Conservation (phyloP, 2,113 vertebrate species). For the Entomyzon cyanotis region DNA sequence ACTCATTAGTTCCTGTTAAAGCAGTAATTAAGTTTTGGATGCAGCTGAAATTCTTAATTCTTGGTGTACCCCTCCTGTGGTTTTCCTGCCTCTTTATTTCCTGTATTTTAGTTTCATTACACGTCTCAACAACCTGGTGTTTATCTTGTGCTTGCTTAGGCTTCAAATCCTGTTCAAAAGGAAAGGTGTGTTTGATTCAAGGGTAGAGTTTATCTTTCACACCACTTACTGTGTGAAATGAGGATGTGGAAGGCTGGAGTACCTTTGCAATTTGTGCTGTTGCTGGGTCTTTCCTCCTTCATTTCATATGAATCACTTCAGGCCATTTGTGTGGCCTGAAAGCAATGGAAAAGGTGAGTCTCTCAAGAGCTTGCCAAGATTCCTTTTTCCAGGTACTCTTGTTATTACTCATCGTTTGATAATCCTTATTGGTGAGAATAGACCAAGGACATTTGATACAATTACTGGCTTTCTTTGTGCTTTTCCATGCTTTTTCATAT, state of each 20-base stretch:
- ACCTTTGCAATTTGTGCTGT: not conserved
- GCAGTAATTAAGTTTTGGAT: constrained; percentile 9
- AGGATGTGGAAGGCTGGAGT: not conserved
- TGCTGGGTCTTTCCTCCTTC: not conserved
- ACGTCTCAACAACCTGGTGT: not conserved
- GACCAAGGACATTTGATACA: not conserved
- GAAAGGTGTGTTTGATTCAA: not conserved
- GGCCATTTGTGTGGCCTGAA: not conserved
- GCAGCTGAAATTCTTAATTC: not conserved
- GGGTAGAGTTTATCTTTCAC: not conserved
- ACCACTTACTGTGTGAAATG: not conserved
- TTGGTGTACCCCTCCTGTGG: not conserved
- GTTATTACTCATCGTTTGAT: not conserved
- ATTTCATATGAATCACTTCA: not conserved
- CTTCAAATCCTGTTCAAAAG: not conserved
- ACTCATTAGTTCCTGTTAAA: constrained; percentile 29
- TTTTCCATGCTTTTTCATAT: not conserved
- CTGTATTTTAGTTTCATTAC: not conserved
- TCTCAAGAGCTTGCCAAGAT: not conserved
- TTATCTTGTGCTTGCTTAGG: not conserved
- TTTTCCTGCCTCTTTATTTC: not conserved
- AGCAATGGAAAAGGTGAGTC: not conserved
- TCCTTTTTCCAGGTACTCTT: not conserved
- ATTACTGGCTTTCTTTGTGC: not conserved
- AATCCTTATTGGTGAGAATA: not conserved